These are phyloP conservation scores for Dendrolimus pini DNA, from an alignment of 2,888 invertebrate species.

Conservation along the genomic window DNA sequence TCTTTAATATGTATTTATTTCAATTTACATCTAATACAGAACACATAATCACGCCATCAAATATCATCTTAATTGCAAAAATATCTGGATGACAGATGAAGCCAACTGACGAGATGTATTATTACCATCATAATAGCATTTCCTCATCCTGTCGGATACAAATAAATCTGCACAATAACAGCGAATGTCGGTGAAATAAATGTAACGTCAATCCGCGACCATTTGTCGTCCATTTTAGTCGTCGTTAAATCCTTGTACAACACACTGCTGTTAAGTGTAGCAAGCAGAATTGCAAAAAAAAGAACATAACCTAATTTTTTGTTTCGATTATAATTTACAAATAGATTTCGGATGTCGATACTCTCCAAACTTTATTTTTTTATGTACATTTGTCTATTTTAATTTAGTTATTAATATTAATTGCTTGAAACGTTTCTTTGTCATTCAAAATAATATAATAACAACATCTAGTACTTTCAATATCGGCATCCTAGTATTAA, in stretches of 20 bases:
- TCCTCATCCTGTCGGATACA: constrained; percentile 58
- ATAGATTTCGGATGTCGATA: no score
- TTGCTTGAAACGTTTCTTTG: no score
- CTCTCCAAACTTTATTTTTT: no score
- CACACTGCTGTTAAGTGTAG: constrained; percentile 23
- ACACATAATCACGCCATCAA: background rate
- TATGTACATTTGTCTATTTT: no score
- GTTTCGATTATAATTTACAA: no score
- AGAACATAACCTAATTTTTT: no score
- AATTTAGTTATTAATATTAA: no score
- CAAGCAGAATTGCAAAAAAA: constrained; percentile 2
- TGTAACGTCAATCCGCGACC: constrained; percentile 66
- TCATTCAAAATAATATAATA: no score
- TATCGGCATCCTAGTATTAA: no score
- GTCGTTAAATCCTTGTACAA: constrained; percentile 42
- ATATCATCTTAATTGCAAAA: background rate
- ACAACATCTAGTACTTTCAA: no score
- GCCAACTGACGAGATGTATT: constrained; percentile 35
- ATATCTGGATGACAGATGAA: constrained; percentile 34
- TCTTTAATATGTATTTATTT: no score
- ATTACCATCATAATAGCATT: constrained; percentile 57
- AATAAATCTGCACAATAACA: constrained; percentile 67
- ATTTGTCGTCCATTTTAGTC: constrained; percentile 50
- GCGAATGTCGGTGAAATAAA: constrained; percentile 58
- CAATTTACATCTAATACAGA: background rate